Conservation (phyloP, 2,113 vertebrate species). For the Bungarus multicinctus region DNA sequence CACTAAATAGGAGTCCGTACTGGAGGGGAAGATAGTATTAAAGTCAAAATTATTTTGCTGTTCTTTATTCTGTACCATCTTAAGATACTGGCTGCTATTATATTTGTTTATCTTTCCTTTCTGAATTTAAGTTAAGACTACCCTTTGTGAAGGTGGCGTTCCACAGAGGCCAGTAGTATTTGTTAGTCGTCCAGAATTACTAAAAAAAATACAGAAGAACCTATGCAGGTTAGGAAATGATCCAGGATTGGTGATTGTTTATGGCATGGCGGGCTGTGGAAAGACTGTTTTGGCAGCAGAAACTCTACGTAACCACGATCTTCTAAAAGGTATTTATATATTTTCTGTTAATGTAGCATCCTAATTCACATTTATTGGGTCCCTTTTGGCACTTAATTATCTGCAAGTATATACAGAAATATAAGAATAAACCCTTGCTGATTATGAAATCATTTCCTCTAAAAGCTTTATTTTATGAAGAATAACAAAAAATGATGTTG, state of each 20-base stretch:
- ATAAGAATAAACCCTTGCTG: neutral
- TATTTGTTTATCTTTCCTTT: neutral
- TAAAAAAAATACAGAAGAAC: slow-evolving; percentile 79
- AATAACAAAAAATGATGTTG: neutral
- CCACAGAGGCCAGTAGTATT: slow-evolving; percentile 94
- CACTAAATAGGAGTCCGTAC: neutral
- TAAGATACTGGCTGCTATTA: neutral
- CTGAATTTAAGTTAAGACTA: slow-evolving; percentile 76
- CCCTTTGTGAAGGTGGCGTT: slow-evolving; percentile 90
- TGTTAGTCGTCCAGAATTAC: slow-evolving; percentile 80
- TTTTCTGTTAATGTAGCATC: neutral
- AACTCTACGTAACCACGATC: slow-evolving; percentile 79
- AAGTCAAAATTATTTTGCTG: neutral
- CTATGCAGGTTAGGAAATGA: slow-evolving; percentile 73
- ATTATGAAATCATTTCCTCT: neutral
- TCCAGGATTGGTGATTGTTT: slow-evolving; percentile 89
- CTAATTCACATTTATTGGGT: neutral
- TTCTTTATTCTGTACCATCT: neutral
- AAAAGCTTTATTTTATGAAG: neutral
- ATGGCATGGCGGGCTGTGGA: slow-evolving; percentile 96
- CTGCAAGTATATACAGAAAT: neutral
- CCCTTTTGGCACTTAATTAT: neutral
- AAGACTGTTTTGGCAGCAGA: slow-evolving; percentile 96
- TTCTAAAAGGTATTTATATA: slow-evolving; percentile 78
- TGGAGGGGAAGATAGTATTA: neutral